Evolutionary conservation across 2,113 vertebrate species (phyloP).

Genomic region (Turnix velox): DNA sequence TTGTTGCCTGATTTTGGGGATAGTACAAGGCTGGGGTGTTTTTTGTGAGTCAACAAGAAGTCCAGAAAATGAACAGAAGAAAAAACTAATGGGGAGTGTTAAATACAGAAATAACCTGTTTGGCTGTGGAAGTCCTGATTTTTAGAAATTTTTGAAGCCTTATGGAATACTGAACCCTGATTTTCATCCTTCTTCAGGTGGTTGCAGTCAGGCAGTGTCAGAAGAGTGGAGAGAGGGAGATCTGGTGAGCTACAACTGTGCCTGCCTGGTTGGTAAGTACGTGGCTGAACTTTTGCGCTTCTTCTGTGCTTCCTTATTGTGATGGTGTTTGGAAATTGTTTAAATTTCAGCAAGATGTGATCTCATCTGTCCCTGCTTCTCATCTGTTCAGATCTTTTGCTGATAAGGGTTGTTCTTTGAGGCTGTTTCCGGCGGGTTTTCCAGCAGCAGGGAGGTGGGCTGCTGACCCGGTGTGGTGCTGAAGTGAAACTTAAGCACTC

Average conservation of each 20-base stretch:
- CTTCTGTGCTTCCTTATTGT: neutral
- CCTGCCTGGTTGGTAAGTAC: neutral
- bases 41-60: neutral
- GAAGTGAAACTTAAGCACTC: slow-evolving; percentile 16
- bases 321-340: neutral
- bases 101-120: neutral
- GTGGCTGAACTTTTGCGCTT: neutral
- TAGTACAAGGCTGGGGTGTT: neutral
- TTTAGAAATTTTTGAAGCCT: neutral
- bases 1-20: neutral
- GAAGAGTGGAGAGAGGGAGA: neutral
- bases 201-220: neutral
- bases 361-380: neutral
- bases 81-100: neutral
- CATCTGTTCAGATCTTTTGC: slow-evolving; percentile 20
- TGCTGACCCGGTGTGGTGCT: neutral
- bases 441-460: neutral
- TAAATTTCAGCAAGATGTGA: slow-evolving; percentile 32
- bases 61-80: neutral
- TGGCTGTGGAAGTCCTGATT: neutral
- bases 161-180: neutral
- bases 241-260: neutral
- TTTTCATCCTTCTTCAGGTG: neutral
- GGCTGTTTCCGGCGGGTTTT: neutral
- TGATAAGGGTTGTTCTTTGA: slow-evolving; percentile 24